Base-by-base conservation (phyloP, 2,113 vertebrate species). In the Strix uralensis region DNA sequence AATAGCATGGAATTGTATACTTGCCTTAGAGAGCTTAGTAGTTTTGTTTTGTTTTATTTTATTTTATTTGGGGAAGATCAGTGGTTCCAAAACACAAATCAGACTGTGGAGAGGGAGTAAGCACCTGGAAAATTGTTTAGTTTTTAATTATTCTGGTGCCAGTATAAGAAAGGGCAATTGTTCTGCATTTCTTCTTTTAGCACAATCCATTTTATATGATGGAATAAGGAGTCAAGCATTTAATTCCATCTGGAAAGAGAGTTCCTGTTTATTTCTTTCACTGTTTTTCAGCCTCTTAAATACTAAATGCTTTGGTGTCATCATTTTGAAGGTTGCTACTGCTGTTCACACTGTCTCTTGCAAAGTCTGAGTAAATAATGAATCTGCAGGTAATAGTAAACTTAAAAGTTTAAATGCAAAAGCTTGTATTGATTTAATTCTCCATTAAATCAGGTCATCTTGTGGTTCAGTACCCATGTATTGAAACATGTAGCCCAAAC, bases 351-450 rank as follows among this genome's bases (percentile, higher is more conserved):
- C 20, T 19, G 13, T 44, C n/a, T 52, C 77, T 79, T 90, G 30
- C 16, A 25, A 81, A 82, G 19, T 65, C 83, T 38, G 32, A 81
- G 36, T 47, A 94, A 91, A 81, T 75, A 86, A 84, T 36, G 36
- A 59, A 73, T 81, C 72, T 86, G 32, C 25, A 88, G 61, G 77
- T 91, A 90, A 71, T 40, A 78, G 19, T 78, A 91, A 79, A 84
- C 25, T 27, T 81, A 21, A 63, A 78, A 84, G 61, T 74, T 87
- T 86, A 63, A 86, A 93, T 92, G 80, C 65, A 94, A 91, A 95
- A 92, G n/a, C 78, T 85, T 87, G 52, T 90, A 91, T 86, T 94
- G 88, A 92, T 94, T 94, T 69, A 69, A 90, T 88, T 81, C 44
- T 17, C 38, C 15, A 54, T 81, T 94, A 91, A 93, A 85, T 65